Conservation (phyloP, 2,113 vertebrate genomes). For the Cyphomyrus plagiostoma region DNA sequence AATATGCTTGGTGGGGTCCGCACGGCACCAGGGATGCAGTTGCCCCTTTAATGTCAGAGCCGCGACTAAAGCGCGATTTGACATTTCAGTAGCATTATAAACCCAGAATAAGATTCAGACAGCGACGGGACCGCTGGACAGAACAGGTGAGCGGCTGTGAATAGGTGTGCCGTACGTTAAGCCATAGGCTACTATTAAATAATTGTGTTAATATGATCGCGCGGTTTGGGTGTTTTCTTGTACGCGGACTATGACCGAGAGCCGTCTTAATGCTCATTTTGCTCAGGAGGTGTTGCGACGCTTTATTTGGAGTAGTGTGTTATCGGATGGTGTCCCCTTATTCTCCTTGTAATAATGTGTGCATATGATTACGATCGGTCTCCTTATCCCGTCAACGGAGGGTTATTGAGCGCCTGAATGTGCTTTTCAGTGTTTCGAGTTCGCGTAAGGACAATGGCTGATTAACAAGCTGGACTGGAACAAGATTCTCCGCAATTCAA, state of each 20-base stretch:
- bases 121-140: slow-evolving; percentile 25
- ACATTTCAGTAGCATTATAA: slow-evolving; percentile 17
- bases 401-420: background rate
- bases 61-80: slow-evolving; percentile 21
- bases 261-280: background rate
- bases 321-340: background rate
- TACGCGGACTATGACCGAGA: background rate
- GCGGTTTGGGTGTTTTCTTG: background rate
- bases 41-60: slow-evolving; percentile 37
- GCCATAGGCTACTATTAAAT: background rate
- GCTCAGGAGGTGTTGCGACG: background rate
- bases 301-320: background rate
- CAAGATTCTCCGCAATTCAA: background rate
- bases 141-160: slow-evolving; percentile 15
- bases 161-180: background rate
- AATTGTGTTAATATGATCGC: background rate
- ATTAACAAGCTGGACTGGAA: background rate
- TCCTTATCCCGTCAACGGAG: background rate
- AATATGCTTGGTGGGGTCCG: slow-evolving; percentile 26
- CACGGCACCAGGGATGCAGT: slow-evolving; percentile 9
- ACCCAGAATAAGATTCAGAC: slow-evolving; percentile 22
- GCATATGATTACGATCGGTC: background rate
- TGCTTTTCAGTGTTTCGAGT: background rate
- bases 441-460: slow-evolving; percentile 10
- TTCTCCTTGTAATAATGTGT: background rate